These are phyloP conservation scores for Embiotoca jacksoni DNA, from an alignment of 2,113 vertebrate species.

Conservation along the genomic window DNA sequence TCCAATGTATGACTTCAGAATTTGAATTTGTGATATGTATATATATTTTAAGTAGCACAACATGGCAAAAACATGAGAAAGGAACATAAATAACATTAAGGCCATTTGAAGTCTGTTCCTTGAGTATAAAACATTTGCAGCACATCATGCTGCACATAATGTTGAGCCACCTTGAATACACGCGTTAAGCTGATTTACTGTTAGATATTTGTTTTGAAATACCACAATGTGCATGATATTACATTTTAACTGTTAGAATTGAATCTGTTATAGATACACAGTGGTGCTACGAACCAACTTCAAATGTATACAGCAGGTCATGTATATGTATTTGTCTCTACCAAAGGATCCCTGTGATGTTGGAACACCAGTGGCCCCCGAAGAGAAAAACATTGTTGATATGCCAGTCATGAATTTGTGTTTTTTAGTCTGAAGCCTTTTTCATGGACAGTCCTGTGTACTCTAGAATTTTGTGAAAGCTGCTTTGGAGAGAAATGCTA, in stretches of 20 bases:
- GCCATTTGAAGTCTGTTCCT: neutral
- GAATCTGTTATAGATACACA: slow-evolving; percentile 1
- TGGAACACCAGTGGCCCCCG: slow-evolving; percentile 54
- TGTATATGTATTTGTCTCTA: slow-evolving; percentile 63
- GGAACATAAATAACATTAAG: neutral
- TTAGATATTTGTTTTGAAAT: neutral
- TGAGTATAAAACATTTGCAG: too few relatives aligned
- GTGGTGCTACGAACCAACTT: slow-evolving; percentile 19
- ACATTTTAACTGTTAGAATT: slow-evolving; percentile 8
- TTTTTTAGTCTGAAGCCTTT: slow-evolving; percentile 58
- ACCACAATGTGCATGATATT: neutral
- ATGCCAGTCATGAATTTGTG: slow-evolving; percentile 77
- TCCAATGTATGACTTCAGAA: neutral
- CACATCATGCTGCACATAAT: too few relatives aligned
- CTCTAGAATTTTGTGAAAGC: slow-evolving; percentile 56
- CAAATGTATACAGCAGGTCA: slow-evolving; percentile 58
- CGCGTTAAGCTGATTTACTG: neutral
- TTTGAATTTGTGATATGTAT: neutral
- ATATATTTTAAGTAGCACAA: neutral
- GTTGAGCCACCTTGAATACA: neutral
- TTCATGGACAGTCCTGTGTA: slow-evolving; percentile 36
- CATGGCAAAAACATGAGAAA: neutral
- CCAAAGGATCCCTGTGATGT: slow-evolving; percentile 63
- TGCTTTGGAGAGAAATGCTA: slow-evolving; percentile 63
- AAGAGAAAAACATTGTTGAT: slow-evolving; percentile 79